A percentile compares a stretch with the other conserved stretches of the same genome.
Evolutionary conservation across 2,797 vertebrate genomes (phyloP).

Genomic region (Lepus oiostolus): DNA sequence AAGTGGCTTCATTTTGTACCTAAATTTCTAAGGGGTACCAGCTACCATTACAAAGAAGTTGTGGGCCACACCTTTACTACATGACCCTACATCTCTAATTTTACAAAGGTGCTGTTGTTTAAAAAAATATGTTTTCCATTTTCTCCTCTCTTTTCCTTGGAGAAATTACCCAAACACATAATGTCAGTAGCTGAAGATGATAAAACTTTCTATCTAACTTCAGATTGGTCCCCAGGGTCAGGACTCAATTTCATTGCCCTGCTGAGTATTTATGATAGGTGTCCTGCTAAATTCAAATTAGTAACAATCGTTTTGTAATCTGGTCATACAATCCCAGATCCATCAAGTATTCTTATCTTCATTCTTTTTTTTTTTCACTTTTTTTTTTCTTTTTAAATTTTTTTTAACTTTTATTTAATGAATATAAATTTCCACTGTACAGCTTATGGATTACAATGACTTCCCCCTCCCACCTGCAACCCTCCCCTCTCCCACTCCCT

Average conservation of each 20-base stretch:
- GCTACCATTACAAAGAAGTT: not conserved
- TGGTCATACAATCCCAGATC: not conserved
- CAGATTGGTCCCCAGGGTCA: not conserved
- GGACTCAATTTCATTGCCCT: not conserved
- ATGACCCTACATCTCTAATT: not conserved
- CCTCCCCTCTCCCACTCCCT: too few species aligned
- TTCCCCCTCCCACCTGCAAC: too few species aligned
- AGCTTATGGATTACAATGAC: too few species aligned
- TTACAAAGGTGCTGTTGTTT: not conserved
- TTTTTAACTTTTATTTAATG: too few species aligned
- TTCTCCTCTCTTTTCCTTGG: not conserved
- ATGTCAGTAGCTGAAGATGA: not conserved
- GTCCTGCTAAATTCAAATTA: constrained; percentile 7
- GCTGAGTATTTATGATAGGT: not conserved
- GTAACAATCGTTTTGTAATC: not conserved
- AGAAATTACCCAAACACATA: not conserved
- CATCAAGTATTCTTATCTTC: not conserved
- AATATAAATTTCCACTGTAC: too few species aligned
- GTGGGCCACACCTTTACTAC: not conserved
- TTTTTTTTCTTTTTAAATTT: too few species aligned
- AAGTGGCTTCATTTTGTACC: not conserved
- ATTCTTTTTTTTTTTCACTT: not conserved
- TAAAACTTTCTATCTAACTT: not conserved
- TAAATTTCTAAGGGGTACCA: not conserved
- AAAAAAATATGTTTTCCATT: not conserved